phyloP scores from a whole-genome alignment of 2,888 invertebrate genomes.

The Tenthredo amoena region DNA sequence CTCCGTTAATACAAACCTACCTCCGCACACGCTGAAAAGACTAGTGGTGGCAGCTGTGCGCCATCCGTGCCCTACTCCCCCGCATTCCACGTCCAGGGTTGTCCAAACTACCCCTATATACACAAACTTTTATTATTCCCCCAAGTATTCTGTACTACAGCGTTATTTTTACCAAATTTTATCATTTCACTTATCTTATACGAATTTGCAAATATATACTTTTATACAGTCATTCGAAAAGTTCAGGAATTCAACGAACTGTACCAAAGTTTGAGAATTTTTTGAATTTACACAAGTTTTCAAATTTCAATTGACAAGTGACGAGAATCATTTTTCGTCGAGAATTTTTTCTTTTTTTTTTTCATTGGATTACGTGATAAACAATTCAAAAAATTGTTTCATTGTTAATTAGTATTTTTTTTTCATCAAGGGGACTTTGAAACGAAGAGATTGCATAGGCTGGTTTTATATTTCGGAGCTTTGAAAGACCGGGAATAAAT shows the following conservation, averaged over 20 bases:
- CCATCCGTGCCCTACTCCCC: slow-evolving; percentile 74
- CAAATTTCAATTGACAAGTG: too few species aligned
- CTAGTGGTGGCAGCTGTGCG: slow-evolving; percentile 72
- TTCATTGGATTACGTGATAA: neutral
- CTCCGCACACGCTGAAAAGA: slow-evolving; percentile 53
- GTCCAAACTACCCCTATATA: slow-evolving; percentile 38
- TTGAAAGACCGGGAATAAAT: neutral
- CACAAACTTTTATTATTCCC: neutral
- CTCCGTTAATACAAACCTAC: neutral
- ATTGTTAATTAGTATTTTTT: too few species aligned
- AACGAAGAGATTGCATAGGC: neutral
- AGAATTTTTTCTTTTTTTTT: too few species aligned
- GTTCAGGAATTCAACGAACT: too few species aligned
- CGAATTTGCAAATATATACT: neutral
- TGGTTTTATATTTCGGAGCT: neutral
- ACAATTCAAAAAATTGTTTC: neutral
- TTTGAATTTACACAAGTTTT: too few species aligned
- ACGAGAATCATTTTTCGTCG: too few species aligned
- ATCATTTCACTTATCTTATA: neutral
- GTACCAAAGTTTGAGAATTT: too few species aligned
- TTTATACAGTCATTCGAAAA: neutral
- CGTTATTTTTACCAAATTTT: neutral
- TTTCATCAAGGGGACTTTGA: neutral
- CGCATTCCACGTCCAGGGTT: slow-evolving; percentile 69
- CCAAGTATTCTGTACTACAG: neutral